Base-by-base conservation (phyloP, 2,797 vertebrate species). In the Enteromius anoplus region DNA sequence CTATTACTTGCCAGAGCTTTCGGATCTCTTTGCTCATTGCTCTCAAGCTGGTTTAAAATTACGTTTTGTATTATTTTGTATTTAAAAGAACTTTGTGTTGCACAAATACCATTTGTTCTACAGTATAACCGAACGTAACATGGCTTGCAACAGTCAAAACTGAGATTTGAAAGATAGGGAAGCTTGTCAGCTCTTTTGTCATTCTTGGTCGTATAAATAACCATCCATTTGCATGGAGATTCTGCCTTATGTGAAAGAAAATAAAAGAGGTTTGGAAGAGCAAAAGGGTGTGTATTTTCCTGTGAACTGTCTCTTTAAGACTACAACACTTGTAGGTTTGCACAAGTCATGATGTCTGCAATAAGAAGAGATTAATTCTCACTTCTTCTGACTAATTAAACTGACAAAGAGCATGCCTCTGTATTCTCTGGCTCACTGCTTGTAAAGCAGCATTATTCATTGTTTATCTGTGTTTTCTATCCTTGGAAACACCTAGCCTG, bases 401-500 rank as follows among this genome's bases (percentile, higher is more conserved):
- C 68, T 37, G 79, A 66, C 71, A 68, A 55, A 82, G 65, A 4
- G 45, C 47, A 75, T 66, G 15, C 10, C 34, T 76, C 62, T 0
- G 45, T 55, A 32, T 82, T 58, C 8, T 82, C 62, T 68, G 62
- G 72, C 37, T 69, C 60, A 58, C 37, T 68, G 81, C 60, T 64
- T 53, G 45, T 65, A 53, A 72, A 79, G 79, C 55, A 55, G 34
- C 53, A 53, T 75, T 84, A 73, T 80, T 73, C 83, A 62, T 45
- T 80, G 49, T 64, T 75, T 82, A 82, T 58, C 49, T 0, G 29
- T 53, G 40, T 82, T 66, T 55, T 82, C 64, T 75, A 82, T 65
- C 62, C 32, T 75, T 55, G 60, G 70, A 82, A 82, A 82, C 80
- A 75, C 72, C 37, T 64, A 76, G 72, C 81, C 81, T 45, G 62